A percentile compares a stretch with the other conserved stretches of the same genome.
Conservation (phyloP, 2,113 vertebrate species). For the Colossoma macropomum region DNA sequence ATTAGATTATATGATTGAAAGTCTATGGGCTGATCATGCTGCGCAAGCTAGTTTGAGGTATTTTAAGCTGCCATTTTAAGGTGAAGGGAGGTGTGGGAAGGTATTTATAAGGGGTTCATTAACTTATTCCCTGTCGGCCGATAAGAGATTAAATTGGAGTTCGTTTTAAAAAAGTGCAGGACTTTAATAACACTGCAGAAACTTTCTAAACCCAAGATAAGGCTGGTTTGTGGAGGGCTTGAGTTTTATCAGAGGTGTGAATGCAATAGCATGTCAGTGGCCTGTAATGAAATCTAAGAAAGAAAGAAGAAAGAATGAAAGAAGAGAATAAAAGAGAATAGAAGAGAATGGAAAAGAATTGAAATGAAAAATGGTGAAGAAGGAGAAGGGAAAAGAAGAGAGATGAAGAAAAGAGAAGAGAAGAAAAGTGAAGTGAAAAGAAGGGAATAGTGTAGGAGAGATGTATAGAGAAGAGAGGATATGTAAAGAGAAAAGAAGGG, state of each 20-base stretch:
- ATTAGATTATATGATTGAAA: constrained; percentile 11
- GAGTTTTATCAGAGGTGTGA: not conserved
- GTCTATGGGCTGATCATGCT: not conserved
- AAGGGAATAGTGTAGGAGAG: not conserved
- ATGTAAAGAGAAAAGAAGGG: too few relatives aligned
- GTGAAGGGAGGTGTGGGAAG: not conserved
- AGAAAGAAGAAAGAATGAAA: not conserved
- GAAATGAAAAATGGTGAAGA: too few relatives aligned
- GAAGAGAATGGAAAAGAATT: not conserved
- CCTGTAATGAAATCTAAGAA: not conserved
- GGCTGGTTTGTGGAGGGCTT: not conserved
- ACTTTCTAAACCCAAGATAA: constrained; percentile 2
- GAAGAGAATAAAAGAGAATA: not conserved
- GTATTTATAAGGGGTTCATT: constrained; percentile 28
- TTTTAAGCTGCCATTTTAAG: constrained; percentile 12
- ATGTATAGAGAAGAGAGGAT: too few relatives aligned
- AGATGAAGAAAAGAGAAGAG: not conserved
- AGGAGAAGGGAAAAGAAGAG: too few relatives aligned
- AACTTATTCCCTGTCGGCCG: constrained; percentile 10
- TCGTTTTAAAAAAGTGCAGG: constrained; percentile 40
- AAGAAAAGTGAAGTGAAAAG: not conserved
- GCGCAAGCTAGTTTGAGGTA: not conserved
- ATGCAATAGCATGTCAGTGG: not conserved
- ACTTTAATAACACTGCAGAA: constrained; percentile 9
- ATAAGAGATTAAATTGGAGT: constrained; percentile 47